Base-by-base conservation (phyloP, 2,797 vertebrate genomes). In the Todus mexicanus region DNA sequence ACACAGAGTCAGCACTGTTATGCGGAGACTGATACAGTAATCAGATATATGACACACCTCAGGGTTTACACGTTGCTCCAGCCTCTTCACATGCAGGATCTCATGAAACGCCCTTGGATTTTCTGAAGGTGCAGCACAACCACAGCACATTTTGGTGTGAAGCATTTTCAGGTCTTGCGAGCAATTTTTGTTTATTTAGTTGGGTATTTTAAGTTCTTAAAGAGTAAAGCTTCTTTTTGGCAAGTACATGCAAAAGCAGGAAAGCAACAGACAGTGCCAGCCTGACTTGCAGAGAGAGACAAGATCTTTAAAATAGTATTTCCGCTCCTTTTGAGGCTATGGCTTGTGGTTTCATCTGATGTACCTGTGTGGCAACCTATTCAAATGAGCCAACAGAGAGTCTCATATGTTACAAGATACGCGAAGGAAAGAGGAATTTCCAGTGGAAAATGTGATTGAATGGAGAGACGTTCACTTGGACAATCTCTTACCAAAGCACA, bases 391-490 rank as follows among this genome's bases (percentile, higher is more conserved):
- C 68, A 78, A 87, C 70, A 70, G 86, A 92, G 12, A 89, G 31
- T 48, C 73, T 90, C 0, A 0, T 66, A 61, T 75, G 80, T 63
- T 89, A 65, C 90, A 94, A 95, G 73, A 74, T 56, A 79, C 3
- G 50, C 0, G 5, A 90, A 92, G 90, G 72, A 92, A 95, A 94
- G 76, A 94, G 93, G 92, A 95, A 94, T 95, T 97, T 97, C 96
- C 96, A 96, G 92, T 73, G 96, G 95, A 97, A 97, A 97, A 95
- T 95, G 93, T 97, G 97, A 97, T 93, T 88, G 82, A 96, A 95
- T 51, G 96, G 97, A 97, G 96, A 95, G 71, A 92, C 17, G 65
- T 80, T 89, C 94, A 81, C 84, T 93, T 96, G 95, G 95, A 96
- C 95, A 96, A 85, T 65, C 76, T 92, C 87, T 89, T 73, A 92